Conservation (phyloP, 2,797 vertebrate genomes). For the Gallinago stenura region DNA sequence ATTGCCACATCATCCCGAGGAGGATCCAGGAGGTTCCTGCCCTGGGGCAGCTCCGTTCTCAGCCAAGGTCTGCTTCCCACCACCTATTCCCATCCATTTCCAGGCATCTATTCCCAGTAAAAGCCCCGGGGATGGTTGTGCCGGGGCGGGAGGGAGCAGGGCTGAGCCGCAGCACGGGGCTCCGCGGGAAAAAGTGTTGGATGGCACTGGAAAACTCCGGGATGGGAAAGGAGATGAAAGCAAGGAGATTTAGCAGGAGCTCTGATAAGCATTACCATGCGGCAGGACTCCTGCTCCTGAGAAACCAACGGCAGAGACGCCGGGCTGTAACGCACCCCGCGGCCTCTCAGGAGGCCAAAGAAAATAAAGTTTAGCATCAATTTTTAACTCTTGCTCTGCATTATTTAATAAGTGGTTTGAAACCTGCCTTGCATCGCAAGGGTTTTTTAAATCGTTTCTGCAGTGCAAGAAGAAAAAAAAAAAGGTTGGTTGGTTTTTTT, state of each 20-base stretch:
- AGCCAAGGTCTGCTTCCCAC: not conserved
- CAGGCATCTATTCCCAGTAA: fast-evolving
- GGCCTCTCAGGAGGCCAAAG: not conserved
- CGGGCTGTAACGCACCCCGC: not conserved
- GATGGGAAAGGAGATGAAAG: not conserved
- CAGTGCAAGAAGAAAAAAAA: not conserved
- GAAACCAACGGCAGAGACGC: not conserved
- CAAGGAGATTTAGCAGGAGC: not conserved
- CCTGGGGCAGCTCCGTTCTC: not conserved
- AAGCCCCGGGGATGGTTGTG: fast-evolving
- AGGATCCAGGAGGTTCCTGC: not conserved
- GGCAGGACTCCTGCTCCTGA: not conserved
- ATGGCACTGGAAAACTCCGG: not conserved
- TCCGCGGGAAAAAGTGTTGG: not conserved
- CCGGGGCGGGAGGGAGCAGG: not conserved
- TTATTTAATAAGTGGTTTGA: slow-evolving; percentile 62
- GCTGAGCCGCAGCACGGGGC: not conserved
- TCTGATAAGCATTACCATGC: not conserved
- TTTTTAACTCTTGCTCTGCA: slow-evolving; percentile 46
- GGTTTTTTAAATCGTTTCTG: not conserved
- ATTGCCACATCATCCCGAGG: not conserved
- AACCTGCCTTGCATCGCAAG: not conserved
- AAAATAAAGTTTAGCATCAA: slow-evolving; percentile 47
- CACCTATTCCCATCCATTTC: fast-evolving
- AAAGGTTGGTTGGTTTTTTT: not conserved